These are phyloP conservation scores for Icerya purchasi DNA, from an alignment of 2,888 invertebrate species.

Conservation along the genomic window DNA sequence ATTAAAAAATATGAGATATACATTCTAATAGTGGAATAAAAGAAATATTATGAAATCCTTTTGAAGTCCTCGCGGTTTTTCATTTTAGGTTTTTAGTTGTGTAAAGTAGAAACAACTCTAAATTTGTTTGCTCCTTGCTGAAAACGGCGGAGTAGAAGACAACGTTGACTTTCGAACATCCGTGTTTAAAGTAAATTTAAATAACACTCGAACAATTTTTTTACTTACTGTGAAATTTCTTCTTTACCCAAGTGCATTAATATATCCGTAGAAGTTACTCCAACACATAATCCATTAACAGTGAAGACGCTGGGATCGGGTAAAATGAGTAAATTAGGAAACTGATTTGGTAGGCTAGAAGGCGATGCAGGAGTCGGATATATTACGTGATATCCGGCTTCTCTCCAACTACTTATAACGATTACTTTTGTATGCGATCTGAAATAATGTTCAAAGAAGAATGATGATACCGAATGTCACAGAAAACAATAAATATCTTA, in stretches of 20 bases:
- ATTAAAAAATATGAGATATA: no score
- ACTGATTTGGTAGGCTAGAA: slow-evolving; percentile 27
- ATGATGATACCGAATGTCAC: background rate
- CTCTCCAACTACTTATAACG: slow-evolving; percentile 51
- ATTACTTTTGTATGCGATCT: slow-evolving; percentile 46
- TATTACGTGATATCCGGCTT: slow-evolving; percentile 53
- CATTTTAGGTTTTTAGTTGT: no score
- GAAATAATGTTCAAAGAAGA: slow-evolving; percentile 6
- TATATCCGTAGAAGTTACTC: slow-evolving; percentile 60
- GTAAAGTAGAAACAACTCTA: no score
- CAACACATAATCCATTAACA: slow-evolving; percentile 53
- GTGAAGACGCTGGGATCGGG: slow-evolving; percentile 64
- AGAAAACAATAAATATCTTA: no score
- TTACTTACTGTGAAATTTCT: slow-evolving; percentile 47
- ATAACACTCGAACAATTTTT: background rate
- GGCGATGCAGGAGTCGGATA: slow-evolving; percentile 65
- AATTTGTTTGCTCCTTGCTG: no score
- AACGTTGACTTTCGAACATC: no score
- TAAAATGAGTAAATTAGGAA: slow-evolving; percentile 40
- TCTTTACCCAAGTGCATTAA: slow-evolving; percentile 60
- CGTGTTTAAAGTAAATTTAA: no score
- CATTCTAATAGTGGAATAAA: no score
- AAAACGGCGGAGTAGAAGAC: no score
- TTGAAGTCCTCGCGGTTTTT: no score
- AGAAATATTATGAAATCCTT: no score